Evolutionary conservation across 2,888 invertebrate genomes (phyloP), one percentile per base, ranked within the genome.

Genomic region (Boloria euphrosyne): DNA sequence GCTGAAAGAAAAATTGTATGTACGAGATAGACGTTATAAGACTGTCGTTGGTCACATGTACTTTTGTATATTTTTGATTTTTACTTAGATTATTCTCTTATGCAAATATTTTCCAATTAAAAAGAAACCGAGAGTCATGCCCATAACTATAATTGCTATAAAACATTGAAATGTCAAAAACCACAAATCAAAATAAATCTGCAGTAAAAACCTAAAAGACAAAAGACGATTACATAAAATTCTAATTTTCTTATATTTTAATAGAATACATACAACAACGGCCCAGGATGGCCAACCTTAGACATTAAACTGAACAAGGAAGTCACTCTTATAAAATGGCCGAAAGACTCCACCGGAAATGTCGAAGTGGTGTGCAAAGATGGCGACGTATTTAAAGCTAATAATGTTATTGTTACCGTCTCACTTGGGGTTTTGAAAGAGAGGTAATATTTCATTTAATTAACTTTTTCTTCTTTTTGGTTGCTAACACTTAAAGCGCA

Each of bases 341-440:
- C 85, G 0, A 74, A 78, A 10, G 73, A 80, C 0, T 76, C 80
- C 0, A 49, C 64, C 0, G 71, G 73, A 0, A 75, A 78, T 4
- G 92, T 93, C 0, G 74, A 73, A 17, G 91, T 94, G 0, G 75
- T 75, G 0, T 93, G 93, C 71, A 78, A 79, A 17, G 94, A 94
- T 76, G 94, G 94, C 0, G 76, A 87, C 0, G 71, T 75, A 0
- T 94, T 93, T 71, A 78, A 75, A 18, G 94, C 95, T 0, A 93
- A 94, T 73, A 94, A 94, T 75, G 94, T 95, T 0, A 93, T 96
- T 31, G 86, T 95, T 0, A 96, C 96, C 0, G 88, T 94, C 0
- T 95, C 96, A 0, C 79, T 96, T 0, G 96, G 96, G 0, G 95
- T 95, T 0, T 83, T 96, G 16, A 96, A 96, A 77, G 92, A 92